A percentile compares a stretch with the other conserved stretches of the same genome.
Evolutionary conservation across 1,140 invertebrate species (phyloP).

Genomic region (Proales similis): DNA sequence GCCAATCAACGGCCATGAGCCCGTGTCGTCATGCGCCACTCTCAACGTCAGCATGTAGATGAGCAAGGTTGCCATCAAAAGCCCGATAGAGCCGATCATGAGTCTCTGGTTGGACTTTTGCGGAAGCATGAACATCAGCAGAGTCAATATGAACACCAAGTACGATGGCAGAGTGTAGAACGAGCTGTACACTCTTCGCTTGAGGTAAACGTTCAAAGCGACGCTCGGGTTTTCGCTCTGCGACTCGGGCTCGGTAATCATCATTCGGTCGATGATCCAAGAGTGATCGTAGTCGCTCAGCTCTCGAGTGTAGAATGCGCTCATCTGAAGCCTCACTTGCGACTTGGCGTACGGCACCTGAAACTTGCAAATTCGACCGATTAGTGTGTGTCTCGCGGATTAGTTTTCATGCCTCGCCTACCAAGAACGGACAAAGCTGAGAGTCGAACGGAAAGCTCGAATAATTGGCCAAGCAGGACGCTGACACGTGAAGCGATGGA

Average conservation of each 20-base stretch:
- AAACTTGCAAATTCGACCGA: background rate
- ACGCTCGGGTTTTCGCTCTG: background rate
- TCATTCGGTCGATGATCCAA: conserved; percentile 17
- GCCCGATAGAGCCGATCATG: conserved; percentile 24
- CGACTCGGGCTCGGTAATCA: background rate
- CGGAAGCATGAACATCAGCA: conserved; percentile 33
- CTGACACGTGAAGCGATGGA: conserved; percentile 16
- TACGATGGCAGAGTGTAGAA: conserved; percentile 24
- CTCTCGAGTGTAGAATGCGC: conserved; percentile 5
- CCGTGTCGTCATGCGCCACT: conserved; percentile 4
- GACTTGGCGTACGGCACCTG: conserved; percentile 18
- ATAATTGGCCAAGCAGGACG: conserved; percentile 18
- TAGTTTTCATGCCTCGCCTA: background rate
- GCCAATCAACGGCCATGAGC: conserved; percentile 16
- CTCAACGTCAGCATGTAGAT: conserved; percentile 8
- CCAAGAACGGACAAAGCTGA: conserved; percentile 14
- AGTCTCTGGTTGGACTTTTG: conserved; percentile 30
- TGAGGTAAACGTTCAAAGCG: conserved; percentile 10
- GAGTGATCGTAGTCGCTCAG: conserved; percentile 20
- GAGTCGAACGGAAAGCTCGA: conserved; percentile 24
- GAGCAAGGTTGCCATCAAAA: conserved; percentile 4
- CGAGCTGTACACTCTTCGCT: background rate
- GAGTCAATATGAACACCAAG: conserved; percentile 25
- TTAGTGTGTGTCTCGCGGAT: background rate
- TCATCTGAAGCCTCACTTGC: background rate